Evolutionary conservation across 2,888 invertebrate genomes (phyloP), one percentile per base, ranked within the genome.

Genomic region (Microplitis manilae): DNA sequence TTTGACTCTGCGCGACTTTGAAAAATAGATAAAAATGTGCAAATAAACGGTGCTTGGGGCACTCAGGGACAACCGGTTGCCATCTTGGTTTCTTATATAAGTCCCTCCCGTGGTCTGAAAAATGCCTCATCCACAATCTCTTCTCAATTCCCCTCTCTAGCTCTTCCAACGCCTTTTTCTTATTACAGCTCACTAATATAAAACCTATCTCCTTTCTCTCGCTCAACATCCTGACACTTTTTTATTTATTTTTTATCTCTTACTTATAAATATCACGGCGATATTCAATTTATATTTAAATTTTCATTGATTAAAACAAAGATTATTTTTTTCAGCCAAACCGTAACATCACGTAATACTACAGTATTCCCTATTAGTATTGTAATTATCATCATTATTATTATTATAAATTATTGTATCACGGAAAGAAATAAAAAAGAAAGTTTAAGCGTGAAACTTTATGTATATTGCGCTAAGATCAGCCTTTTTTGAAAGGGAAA

Each of bases 11-110:
- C 68, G 80, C 76, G 78, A 81, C 79, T 80, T 79, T 84, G 86
- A 88, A 87, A 89, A 89, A 88, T 88, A 88, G 87, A 88, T 89
- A 89, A 88, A 88, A 89, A 89, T 88, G 88, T 84, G 85, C 88
- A 88, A 89, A 89, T 88, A 88, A 89, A 87, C 87, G 86, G 84
- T 84, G 86, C 86, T 86, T 85, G 86, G 83, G 85, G 79, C 72
- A 86, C 87, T 88, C 88, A 88, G 88, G 88, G 89, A 88, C 88
- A 89, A 89, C 88, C 88, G 87, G 89, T 88, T 88, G 86, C 88
- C 88, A 87, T 89, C 83, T 86, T 86, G 84, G 86, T 88, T 88
- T 89, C 88, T 89, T 89, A 88, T 89, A 88, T 88, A 89, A 89
- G 89, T 86, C 86, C 86, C 87, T 83, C 85, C 81, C 84, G 84